Evolutionary conservation across 2,113 vertebrate genomes (phyloP), one percentile per base, ranked within the genome.

Genomic region (Malurus melanocephalus): DNA sequence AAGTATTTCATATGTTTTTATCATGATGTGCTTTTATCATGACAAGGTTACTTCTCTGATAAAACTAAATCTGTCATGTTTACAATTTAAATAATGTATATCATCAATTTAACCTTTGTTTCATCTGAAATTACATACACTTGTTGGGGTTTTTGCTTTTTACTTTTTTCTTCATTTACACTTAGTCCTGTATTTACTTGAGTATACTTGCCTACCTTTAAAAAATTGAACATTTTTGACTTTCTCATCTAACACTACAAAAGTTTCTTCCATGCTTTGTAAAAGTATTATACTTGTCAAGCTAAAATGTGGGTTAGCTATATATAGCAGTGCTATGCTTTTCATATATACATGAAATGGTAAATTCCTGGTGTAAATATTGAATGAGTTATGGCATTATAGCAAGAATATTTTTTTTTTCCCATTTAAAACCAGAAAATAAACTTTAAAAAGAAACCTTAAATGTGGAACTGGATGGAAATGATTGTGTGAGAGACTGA

Each of bases 261-360:
- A 35, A 49, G 6, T 83, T 89, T 80, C 15, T 84, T 30, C 23
- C 3, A 3, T 76, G 10, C 22, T 64, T 72, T 78, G 45, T 84
- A 35, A 28, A 77, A 48, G 5, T 42, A 15, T 55, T 30, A 46
- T 57, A 45, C 13, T 79, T 56, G 3, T 52, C 65, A 65, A 68
- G 27, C 13, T 77, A 68, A 60, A 72, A 60, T 51, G 19, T 64
- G 59, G 4, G 7, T 51, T 85, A 72, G 10, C 35, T 80, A 46
- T 9, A 7, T 64, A 11, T 13, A 64, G 17, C 26, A 67, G 6
- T 42, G 33, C 6, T 73, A 46, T 16, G 43, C 6, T 49, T 82
- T 42, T 46, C 0, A 1, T 79, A 18, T 42, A n/a, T 75, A 48
- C 9, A 46, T 7, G 1, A 68, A 77, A 30, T 60, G 0, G 7